A percentile compares a stretch with the other conserved stretches of the same genome.
These are phyloP conservation scores for Pheosia gnoma DNA, from an alignment of 2,888 invertebrate species.

Conservation along the genomic window DNA sequence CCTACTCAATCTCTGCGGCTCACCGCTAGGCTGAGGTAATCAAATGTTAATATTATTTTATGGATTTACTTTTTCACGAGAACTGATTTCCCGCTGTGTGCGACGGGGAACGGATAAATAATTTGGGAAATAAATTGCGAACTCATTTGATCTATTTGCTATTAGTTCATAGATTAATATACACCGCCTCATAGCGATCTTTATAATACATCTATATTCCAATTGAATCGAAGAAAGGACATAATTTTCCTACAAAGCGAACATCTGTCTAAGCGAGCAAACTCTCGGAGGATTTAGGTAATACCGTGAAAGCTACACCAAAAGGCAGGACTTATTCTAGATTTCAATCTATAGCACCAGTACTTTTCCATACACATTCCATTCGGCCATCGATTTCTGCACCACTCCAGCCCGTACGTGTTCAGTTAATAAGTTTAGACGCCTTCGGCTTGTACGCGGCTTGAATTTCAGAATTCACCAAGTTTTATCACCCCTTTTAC, in stretches of 20 bases:
- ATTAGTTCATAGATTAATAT: too few relatives aligned
- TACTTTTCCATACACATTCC: slow-evolving; percentile 41
- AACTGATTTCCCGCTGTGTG: too few relatives aligned
- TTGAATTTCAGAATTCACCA: slow-evolving; percentile 37
- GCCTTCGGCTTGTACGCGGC: slow-evolving; percentile 47
- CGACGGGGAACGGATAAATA: too few relatives aligned
- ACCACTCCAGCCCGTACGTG: slow-evolving; percentile 37
- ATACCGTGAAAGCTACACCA: not conserved
- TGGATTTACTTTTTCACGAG: too few relatives aligned
- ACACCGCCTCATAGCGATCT: too few relatives aligned
- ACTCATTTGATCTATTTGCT: too few relatives aligned
- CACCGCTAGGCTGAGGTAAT: slow-evolving; percentile 14
- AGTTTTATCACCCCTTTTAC: not conserved
- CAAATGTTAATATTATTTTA: not conserved
- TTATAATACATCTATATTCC: too few relatives aligned
- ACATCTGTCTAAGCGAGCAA: not conserved
- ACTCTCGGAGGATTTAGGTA: not conserved
- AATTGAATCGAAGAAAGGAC: too few relatives aligned
- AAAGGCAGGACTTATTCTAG: slow-evolving; percentile 16
- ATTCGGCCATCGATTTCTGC: slow-evolving; percentile 42
- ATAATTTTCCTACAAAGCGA: too few relatives aligned
- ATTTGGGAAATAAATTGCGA: too few relatives aligned
- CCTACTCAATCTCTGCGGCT: slow-evolving; percentile 35
- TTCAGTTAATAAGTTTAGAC: slow-evolving; percentile 63
- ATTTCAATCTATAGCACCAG: slow-evolving; percentile 31